phyloP scores from a whole-genome alignment of 2,888 invertebrate species.

The Pycnomerus fuliginosus region DNA sequence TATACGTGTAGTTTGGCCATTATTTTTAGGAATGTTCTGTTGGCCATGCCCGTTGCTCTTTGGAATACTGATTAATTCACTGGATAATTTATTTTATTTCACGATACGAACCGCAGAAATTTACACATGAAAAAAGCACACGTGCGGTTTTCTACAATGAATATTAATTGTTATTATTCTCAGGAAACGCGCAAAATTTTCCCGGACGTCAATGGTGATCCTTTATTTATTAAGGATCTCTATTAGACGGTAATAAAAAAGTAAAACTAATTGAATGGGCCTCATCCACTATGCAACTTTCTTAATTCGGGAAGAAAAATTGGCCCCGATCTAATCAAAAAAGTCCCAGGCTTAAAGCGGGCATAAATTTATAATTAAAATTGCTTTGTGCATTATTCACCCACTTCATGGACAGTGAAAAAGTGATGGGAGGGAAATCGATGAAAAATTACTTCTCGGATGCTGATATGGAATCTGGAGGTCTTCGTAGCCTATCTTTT shows the following conservation, averaged over 20 bases:
- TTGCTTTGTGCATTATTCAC: conserved; percentile 7
- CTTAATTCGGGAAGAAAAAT: conserved; percentile 49
- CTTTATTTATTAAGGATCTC: too few relatives aligned
- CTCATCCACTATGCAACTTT: conserved; percentile 49
- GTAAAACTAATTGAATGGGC: conserved; percentile 41
- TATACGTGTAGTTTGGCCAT: conserved; percentile 51
- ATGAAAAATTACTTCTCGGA: too few relatives aligned
- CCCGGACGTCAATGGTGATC: too few relatives aligned
- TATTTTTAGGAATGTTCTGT: conserved; percentile 47
- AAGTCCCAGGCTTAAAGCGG: conserved; percentile 7
- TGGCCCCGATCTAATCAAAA: conserved; percentile 43
- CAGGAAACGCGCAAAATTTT: too few relatives aligned
- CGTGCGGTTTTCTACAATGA: conserved; percentile 40
- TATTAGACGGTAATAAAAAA: too few relatives aligned
- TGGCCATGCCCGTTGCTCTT: conserved; percentile 40
- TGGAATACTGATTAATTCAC: conserved; percentile 50
- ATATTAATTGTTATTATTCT: conserved; percentile 36
- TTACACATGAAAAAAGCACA: conserved; percentile 39
- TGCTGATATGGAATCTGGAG: too few relatives aligned
- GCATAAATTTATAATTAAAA: conserved; percentile 14
- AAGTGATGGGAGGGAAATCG: conserved; percentile 1
- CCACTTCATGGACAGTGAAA: conserved; percentile 1
- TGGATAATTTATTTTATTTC: conserved; percentile 47
- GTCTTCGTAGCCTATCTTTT: too few relatives aligned
- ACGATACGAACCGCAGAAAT: conserved; percentile 38